phyloP scores from a whole-genome alignment of 2,888 invertebrate species.

The Saturnia pavonia region DNA sequence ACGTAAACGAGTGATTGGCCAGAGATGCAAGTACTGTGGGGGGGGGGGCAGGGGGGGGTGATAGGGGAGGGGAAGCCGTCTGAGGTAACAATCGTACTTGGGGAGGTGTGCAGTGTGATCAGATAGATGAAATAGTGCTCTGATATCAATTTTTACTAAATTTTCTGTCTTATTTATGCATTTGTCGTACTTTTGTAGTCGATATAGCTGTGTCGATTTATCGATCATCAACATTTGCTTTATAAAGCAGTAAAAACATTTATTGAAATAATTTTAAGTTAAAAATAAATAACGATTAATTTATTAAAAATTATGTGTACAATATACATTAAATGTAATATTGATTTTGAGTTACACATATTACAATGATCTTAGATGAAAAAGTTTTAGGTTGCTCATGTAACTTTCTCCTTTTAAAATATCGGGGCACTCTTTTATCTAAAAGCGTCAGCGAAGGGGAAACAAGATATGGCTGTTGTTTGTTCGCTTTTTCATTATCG shows the following conservation, averaged over 20 bases:
- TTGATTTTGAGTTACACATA: no score
- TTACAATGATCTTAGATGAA: no score
- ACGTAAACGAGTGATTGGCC: conserved; percentile 24
- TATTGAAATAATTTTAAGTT: no score
- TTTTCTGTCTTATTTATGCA: no score
- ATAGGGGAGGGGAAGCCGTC: not conserved
- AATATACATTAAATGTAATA: no score
- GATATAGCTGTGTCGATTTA: no score
- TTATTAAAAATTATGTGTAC: no score
- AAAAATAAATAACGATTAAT: no score
- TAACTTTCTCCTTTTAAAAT: not conserved
- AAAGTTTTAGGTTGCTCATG: not conserved
- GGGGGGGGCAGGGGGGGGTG: conserved; percentile 19
- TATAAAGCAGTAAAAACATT: no score
- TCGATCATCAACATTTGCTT: no score
- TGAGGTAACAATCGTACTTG: conserved; percentile 17
- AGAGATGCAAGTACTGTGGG: conserved; percentile 15
- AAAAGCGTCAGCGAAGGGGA: not conserved
- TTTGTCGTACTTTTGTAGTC: no score
- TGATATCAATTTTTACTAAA: no score
- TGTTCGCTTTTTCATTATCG: not conserved
- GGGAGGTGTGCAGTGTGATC: not conserved
- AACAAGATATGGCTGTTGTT: not conserved
- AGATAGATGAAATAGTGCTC: not conserved
- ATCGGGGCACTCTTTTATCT: conserved; percentile 6